Base-by-base conservation (phyloP, 1,140 invertebrate genomes). In the Triops longicaudatus region DNA sequence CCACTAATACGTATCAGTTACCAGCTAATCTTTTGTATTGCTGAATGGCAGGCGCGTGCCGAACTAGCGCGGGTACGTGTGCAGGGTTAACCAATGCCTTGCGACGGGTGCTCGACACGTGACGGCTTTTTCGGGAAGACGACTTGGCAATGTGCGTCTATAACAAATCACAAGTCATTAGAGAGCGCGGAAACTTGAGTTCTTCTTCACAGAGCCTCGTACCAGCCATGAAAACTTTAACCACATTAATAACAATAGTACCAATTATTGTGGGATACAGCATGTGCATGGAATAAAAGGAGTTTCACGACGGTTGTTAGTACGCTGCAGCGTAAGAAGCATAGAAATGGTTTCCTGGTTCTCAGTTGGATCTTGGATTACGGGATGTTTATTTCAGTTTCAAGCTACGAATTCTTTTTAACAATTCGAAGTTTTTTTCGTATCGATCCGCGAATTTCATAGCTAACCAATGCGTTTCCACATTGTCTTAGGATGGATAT, bases 1-100 rank as follows among this genome's bases (percentile, higher is more conserved):
- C 50, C 50, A 63, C 50, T 63, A 63, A 63, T 63, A 63, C 50
- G 50, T 63, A 63, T 63, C 50, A 63, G 50, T 63, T 63, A 63
- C 50, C 50, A 63, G 50, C 14, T 6, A 63, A 63, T 63, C 50
- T 22, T 63, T 63, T 63, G 50, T 63, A 63, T 63, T 22, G 50
- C 50, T 63, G 50, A 63, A 63, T 22, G 50, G 50, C 50, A 9
- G 50, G 50, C 50, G 50, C 22, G 50, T 63, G 50, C 50, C 50
- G n/a, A 22, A 63, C 17, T 63, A 17, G 50, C 50, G 50, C 50
- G 50, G 7, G 17, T 63, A 17, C 50, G 17, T 63, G 22, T 63
- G n/a, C 50, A 63, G 50, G 50, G 50, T 63, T 63, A 63, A 63
- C 50, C 50, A 63, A 63, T 63, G 22, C 50, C 50, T 22, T 63